Conservation (phyloP, 2,888 invertebrate species). For the Cheilosia impressa region DNA sequence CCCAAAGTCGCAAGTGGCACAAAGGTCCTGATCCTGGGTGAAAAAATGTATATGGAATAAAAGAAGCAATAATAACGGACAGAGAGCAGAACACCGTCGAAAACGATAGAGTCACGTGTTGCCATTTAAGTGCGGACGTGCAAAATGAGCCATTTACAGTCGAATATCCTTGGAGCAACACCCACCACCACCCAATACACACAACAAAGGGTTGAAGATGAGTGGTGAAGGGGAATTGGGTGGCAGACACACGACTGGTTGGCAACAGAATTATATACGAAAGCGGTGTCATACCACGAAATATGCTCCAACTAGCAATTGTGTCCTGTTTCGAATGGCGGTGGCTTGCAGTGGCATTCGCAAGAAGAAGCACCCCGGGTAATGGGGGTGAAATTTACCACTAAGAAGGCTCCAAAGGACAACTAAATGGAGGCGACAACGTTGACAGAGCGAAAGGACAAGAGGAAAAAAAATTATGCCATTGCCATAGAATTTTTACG, state of each 20-base stretch:
- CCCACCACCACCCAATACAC: conserved; percentile 3
- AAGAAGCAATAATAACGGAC: conserved; percentile 76
- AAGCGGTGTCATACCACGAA: conserved; percentile 73
- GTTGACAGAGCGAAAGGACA: background rate
- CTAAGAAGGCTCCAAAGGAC: conserved; percentile 64
- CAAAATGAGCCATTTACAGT: conserved; percentile 79
- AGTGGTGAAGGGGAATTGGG: background rate
- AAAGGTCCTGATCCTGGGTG: conserved; percentile 43
- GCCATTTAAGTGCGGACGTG: conserved; percentile 82
- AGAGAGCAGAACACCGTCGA: conserved; percentile 66
- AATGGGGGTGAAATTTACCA: conserved; percentile 58
- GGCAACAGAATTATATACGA: conserved; percentile 58
- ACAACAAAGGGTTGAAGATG: conserved; percentile 64
- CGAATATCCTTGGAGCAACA: conserved; percentile 57
- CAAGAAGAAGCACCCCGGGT: conserved; percentile 30
- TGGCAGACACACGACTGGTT: conserved; percentile 31
- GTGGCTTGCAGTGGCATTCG: conserved; percentile 27
- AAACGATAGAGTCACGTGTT: conserved; percentile 81
- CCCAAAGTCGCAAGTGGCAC: conserved; percentile 55
- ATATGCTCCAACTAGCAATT: conserved; percentile 72
- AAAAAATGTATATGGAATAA: conserved; percentile 75
- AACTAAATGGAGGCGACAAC: conserved; percentile 29
- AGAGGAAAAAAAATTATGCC: conserved; percentile 53
- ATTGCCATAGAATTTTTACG: conserved; percentile 74
- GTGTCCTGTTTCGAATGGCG: conserved; percentile 51